Evolutionary conservation across 2,888 invertebrate genomes (phyloP).

Genomic region (Ditula angustiorana): DNA sequence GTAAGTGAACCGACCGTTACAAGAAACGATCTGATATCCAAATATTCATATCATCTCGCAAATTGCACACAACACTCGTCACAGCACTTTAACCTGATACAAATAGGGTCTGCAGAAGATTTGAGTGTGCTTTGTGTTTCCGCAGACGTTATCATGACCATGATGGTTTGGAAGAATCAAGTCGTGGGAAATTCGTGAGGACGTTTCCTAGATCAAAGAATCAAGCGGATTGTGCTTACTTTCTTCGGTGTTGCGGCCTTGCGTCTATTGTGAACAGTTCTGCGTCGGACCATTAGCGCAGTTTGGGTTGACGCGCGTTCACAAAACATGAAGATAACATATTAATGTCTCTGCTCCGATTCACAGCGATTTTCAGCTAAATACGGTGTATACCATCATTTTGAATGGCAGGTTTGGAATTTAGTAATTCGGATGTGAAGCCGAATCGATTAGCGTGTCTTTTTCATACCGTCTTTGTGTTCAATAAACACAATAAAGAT

Average conservation of each 20-base stretch:
- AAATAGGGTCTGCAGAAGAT: slow-evolving; percentile 11
- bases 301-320: slow-evolving; percentile 6
- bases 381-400: slow-evolving; percentile 28
- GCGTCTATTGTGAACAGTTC: slow-evolving; percentile 1
- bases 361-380: slow-evolving; percentile 9
- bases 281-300: slow-evolving; percentile 17
- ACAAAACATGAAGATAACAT: slow-evolving; percentile 11
- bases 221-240: slow-evolving; percentile 36
- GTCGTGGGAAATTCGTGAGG: slow-evolving; percentile 64
- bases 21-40: slow-evolving; percentile 37
- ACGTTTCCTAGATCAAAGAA: slow-evolving; percentile 47
- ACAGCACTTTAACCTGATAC: slow-evolving; percentile 7
- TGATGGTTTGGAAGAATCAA: slow-evolving; percentile 43
- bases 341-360: slow-evolving; percentile 11
- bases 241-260: slow-evolving; percentile 40
- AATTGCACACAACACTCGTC: slow-evolving; percentile 6
- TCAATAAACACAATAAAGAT: not conserved
- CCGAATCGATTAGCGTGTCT: slow-evolving; percentile 19
- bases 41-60: slow-evolving; percentile 37
- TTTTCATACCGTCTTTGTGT: slow-evolving; percentile 6
- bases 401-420: slow-evolving; percentile 11
- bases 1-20: slow-evolving; percentile 39
- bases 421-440: slow-evolving; percentile 20
- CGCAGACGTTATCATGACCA: slow-evolving; percentile 38
- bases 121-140: slow-evolving; percentile 27